Percentiles rank a stretch among this genome's conserved stretches.
phyloP scores from a whole-genome alignment of 2,113 vertebrate genomes.

The Thunnus thynnus region DNA sequence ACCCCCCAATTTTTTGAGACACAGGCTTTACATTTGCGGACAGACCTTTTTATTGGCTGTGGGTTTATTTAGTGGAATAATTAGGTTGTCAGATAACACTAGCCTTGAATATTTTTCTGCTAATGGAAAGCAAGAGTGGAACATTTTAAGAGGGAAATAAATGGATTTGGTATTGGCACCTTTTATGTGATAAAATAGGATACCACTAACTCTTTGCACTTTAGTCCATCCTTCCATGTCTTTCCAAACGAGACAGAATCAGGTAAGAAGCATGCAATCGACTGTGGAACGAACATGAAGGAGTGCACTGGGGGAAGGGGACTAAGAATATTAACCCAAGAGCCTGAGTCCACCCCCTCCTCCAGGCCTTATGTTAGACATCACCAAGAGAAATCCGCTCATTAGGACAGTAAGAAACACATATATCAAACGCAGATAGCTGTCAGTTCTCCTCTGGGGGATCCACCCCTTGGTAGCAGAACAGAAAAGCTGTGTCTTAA shows the following conservation, averaged over 20 bases:
- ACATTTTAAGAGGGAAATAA: background rate
- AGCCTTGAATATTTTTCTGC: slow-evolving; percentile 2
- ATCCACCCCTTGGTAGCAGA: slow-evolving; percentile 21
- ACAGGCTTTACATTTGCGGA: background rate
- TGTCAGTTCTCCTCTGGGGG: slow-evolving; percentile 51
- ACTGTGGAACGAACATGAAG: slow-evolving; percentile 35
- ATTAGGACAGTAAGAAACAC: slow-evolving; percentile 69
- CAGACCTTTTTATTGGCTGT: background rate
- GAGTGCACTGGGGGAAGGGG: slow-evolving; percentile 16
- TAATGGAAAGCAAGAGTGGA: background rate
- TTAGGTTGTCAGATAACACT: background rate
- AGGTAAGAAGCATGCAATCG: slow-evolving; percentile 32
- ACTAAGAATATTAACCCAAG: slow-evolving; percentile 50
- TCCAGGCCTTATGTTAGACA: slow-evolving; percentile 46
- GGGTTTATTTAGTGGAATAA: background rate
- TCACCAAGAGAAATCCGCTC: slow-evolving; percentile 55
- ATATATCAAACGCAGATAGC: slow-evolving; percentile 72
- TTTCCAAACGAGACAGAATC: slow-evolving; percentile 41
- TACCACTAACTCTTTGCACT: background rate
- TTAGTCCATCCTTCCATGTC: background rate
- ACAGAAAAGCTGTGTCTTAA: slow-evolving; percentile 22
- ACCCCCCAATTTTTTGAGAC: background rate
- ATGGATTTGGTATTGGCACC: background rate
- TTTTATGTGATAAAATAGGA: background rate
- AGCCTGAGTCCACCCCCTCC: slow-evolving; percentile 45